phyloP scores from a whole-genome alignment of 2,113 vertebrate species.

The Uria aalge region DNA sequence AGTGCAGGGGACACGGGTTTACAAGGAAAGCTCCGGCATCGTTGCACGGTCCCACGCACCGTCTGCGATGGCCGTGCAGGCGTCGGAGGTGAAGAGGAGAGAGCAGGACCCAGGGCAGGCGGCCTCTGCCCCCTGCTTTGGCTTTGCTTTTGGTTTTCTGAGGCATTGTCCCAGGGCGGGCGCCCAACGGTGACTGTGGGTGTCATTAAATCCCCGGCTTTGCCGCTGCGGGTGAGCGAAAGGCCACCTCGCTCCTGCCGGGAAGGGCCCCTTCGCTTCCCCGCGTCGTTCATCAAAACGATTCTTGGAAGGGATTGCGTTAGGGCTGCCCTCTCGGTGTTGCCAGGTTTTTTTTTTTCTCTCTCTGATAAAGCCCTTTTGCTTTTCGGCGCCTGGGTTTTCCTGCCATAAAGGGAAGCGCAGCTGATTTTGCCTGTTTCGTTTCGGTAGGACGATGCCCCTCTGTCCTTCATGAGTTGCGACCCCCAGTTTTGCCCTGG shows the following conservation, averaged over 20 bases:
- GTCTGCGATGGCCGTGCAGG: rapidly evolving
- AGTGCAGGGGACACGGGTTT: too few relatives aligned
- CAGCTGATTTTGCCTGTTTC: background rate
- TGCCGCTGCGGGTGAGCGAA: background rate
- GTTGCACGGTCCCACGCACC: rapidly evolving
- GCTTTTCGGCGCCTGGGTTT: background rate
- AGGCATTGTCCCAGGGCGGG: too few relatives aligned
- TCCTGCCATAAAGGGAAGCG: background rate
- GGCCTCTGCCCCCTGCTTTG: background rate
- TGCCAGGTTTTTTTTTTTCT: background rate
- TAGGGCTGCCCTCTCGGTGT: background rate
- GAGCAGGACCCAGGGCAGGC: background rate
- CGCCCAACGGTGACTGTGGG: rapidly evolving
- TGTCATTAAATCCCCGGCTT: background rate
- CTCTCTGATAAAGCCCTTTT: background rate
- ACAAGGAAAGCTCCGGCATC: background rate
- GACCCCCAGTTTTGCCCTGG: background rate
- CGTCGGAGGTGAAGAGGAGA: background rate
- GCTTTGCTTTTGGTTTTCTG: too few relatives aligned
- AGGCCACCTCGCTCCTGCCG: background rate
- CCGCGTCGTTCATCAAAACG: rapidly evolving
- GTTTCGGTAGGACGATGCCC: background rate
- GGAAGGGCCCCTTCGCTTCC: background rate
- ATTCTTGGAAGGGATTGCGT: background rate
- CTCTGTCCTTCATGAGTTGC: background rate